These are phyloP conservation scores for Halcyon leucocephala DNA, from an alignment of 2,797 vertebrate genomes.

Conservation along the genomic window DNA sequence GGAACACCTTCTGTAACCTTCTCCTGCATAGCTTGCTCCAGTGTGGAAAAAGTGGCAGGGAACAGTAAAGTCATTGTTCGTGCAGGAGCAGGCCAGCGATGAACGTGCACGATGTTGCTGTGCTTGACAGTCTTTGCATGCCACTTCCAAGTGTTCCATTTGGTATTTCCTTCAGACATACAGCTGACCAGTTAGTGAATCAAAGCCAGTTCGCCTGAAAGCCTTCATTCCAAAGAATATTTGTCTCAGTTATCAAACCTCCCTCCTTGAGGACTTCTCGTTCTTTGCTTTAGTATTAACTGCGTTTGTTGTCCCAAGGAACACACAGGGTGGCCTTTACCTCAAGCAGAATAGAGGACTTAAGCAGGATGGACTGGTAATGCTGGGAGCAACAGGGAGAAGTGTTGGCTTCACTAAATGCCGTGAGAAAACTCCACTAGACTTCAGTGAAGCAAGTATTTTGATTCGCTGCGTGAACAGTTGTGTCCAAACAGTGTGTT, in stretches of 20 bases:
- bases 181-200: neutral
- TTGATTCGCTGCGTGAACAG: neutral
- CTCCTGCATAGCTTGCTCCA: neutral
- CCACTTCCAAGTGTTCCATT: neutral
- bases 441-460: neutral
- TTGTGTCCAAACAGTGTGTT: neutral
- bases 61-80: neutral
- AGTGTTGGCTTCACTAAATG: neutral
- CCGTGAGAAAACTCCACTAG: neutral
- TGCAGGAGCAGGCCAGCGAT: neutral
- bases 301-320: neutral
- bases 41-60: neutral
- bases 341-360: neutral
- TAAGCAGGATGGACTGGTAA: neutral
- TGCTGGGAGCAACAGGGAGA: neutral
- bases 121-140: neutral
- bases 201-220: neutral
- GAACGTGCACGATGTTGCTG: neutral
- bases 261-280: neutral
- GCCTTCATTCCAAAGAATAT: neutral
- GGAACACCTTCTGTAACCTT: neutral
- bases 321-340: neutral
- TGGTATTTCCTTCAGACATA: neutral
- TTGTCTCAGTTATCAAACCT: neutral
- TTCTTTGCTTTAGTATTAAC: neutral